Conservation (phyloP, 35 echinoderm and acorn worm species). For the Heliocidaris erythrogramma region DNA sequence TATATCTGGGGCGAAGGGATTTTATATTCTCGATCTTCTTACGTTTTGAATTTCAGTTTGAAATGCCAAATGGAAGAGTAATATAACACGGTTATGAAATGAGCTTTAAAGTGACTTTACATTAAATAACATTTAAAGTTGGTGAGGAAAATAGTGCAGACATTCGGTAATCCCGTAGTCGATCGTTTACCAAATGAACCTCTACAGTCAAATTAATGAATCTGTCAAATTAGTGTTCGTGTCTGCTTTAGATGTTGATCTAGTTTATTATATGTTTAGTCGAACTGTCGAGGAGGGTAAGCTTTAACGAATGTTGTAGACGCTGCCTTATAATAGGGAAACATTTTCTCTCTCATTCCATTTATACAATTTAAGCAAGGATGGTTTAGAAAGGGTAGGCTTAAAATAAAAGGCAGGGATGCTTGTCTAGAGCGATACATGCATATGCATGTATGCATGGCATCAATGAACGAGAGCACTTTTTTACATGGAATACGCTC, state of each 20-base stretch:
- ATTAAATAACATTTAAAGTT: no score
- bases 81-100: neutral
- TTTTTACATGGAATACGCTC: no score
- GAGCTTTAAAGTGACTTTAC: neutral
- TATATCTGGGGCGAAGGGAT: neutral
- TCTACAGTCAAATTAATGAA: neutral
- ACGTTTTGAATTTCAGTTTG: neutral
- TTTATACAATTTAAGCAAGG: no score
- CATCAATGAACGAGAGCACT: no score
- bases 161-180: neutral
- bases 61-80: neutral
- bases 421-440: no score
- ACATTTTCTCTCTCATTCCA: no score
- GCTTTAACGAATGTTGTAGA: no score
- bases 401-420: no score
- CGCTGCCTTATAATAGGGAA: no score
- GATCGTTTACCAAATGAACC: neutral
- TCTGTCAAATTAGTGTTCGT: neutral
- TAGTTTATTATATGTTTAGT: neutral
- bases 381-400: no score
- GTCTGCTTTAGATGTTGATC: neutral
- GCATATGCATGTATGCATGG: no score
- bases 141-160: neutral
- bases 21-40: neutral
- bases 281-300: neutral